phyloP scores from a whole-genome alignment of 2,888 invertebrate species.

The Drosophila putrida region DNA sequence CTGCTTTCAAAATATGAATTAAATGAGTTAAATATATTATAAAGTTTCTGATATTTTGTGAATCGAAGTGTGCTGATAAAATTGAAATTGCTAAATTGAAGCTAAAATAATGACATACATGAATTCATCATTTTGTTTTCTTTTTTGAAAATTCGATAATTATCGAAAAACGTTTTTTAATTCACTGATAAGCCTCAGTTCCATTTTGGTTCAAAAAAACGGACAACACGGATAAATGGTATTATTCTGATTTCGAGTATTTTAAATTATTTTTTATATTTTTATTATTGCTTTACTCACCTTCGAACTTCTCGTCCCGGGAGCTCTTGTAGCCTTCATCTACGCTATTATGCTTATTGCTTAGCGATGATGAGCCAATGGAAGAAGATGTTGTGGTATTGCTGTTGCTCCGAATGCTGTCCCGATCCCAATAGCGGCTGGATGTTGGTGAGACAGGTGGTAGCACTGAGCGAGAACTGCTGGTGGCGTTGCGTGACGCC shows the following conservation, averaged over 20 bases:
- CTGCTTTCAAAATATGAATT: conserved; percentile 1
- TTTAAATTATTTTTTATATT: neutral
- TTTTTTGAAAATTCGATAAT: too few species aligned
- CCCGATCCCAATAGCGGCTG: conserved; percentile 84
- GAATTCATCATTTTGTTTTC: too few species aligned
- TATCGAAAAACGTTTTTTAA: too few species aligned
- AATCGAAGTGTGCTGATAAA: too few species aligned
- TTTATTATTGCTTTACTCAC: conserved; percentile 61
- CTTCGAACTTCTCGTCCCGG: conserved; percentile 83
- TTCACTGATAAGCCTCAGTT: too few species aligned
- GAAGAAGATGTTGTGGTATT: conserved; percentile 73
- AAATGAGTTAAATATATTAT: too few species aligned
- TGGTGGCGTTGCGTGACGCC: conserved; percentile 75
- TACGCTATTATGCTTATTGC: conserved; percentile 65
- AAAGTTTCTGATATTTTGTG: too few species aligned
- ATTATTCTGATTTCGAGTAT: neutral
- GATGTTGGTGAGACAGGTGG: conserved; percentile 84
- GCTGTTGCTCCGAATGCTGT: conserved; percentile 62
- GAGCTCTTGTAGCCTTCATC: conserved; percentile 75
- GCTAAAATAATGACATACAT: too few species aligned
- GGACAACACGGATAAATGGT: too few species aligned
- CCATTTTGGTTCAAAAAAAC: too few species aligned
- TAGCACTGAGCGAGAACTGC: conserved; percentile 76
- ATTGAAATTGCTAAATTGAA: too few species aligned
- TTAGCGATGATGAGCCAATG: conserved; percentile 69